These are phyloP conservation scores for Thalassarche chlororhynchos DNA, from an alignment of 2,113 vertebrate genomes.

Conservation along the genomic window DNA sequence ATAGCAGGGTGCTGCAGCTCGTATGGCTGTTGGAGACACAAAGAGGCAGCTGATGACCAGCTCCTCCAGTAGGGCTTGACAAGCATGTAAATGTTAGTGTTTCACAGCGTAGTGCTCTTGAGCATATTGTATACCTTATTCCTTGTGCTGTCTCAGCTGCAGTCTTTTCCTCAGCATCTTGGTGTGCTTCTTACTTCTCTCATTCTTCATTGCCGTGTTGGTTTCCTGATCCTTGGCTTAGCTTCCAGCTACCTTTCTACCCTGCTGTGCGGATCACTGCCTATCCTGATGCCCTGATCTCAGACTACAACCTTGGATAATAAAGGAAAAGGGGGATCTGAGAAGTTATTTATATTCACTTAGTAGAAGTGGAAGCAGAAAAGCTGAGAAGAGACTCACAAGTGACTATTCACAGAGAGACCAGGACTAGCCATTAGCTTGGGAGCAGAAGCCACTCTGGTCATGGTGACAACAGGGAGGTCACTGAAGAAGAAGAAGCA, in stretches of 20 bases:
- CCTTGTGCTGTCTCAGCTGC: neutral
- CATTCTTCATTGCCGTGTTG: neutral
- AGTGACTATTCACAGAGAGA: neutral
- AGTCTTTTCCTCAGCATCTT: neutral
- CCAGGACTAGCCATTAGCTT: neutral
- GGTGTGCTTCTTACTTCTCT: neutral
- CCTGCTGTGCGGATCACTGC: neutral
- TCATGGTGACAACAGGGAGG: neutral
- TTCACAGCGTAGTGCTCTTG: neutral
- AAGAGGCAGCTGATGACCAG: neutral
- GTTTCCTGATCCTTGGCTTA: neutral
- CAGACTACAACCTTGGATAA: neutral
- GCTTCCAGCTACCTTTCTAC: neutral
- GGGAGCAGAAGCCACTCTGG: neutral
- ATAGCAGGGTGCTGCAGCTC: neutral
- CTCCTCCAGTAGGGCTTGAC: neutral
- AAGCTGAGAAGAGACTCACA: neutral
- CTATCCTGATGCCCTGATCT: neutral
- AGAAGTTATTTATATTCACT: neutral
- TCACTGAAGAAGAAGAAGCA: neutral
- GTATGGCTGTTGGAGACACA: neutral
- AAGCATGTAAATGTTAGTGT: neutral
- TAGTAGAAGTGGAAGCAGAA: neutral
- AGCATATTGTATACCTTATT: neutral
- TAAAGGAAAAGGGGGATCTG: neutral